Percentiles rank a stretch among this genome's conserved stretches.
Evolutionary conservation across 2,888 invertebrate species (phyloP).

Genomic region (Temnothorax ravouxi): DNA sequence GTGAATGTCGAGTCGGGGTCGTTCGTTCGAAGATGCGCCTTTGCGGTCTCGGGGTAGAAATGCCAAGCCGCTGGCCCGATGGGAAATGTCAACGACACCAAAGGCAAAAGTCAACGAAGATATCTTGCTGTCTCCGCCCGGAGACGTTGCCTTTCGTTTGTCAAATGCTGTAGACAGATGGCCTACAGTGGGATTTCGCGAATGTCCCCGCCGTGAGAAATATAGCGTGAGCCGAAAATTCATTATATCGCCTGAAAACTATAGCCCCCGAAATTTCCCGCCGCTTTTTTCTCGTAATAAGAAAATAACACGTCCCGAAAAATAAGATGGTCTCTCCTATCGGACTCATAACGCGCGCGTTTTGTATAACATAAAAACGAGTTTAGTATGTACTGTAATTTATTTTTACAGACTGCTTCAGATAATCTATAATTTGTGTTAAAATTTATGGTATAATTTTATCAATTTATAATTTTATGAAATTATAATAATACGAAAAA

Average conservation of each 20-base stretch:
- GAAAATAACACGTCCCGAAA: not conserved
- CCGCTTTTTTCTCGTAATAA: not conserved
- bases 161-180: constrained; percentile 58
- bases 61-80: constrained; percentile 70
- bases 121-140: constrained; percentile 54
- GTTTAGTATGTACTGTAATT: not conserved
- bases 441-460: not conserved
- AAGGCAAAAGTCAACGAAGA: constrained; percentile 70
- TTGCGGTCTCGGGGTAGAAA: constrained; percentile 65
- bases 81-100: constrained; percentile 78
- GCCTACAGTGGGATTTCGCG: constrained; percentile 55
- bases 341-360: not conserved
- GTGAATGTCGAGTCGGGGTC: constrained; percentile 43
- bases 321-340: not conserved
- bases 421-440: not conserved
- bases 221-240: constrained; percentile 61
- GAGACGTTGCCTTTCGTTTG: constrained; percentile 66
- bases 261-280: not conserved
- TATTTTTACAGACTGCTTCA: not conserved
- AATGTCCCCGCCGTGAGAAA: constrained; percentile 26
- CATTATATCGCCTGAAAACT: constrained; percentile 48
- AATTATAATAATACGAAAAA: not conserved
- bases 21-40: constrained; percentile 47
- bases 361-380: not conserved
- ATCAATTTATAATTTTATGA: not conserved